Base-by-base conservation (phyloP, 1,140 invertebrate species). In the Euschistus heros region DNA sequence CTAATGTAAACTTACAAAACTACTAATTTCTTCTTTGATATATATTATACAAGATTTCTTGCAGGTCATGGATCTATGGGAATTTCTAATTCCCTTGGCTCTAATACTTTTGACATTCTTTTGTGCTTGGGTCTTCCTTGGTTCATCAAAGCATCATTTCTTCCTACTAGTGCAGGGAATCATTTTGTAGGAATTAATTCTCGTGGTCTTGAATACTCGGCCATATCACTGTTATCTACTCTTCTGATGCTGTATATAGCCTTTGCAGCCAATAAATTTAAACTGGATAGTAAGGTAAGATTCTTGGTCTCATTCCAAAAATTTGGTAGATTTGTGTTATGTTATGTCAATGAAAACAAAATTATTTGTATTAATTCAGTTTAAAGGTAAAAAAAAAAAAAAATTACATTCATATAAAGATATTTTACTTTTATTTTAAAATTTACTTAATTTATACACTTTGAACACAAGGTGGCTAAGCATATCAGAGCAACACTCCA, bases 41-140 rank as follows among this genome's bases (percentile, higher is more conserved):
- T n/a, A n/a, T n/a, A 37, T 37, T 37, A 10, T 37, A 10, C 7
- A 37, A 30, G 3, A 6, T 24, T 27, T 57, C 10, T 26, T 57
- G 63, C 72, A 91, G 89, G 88, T 67, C 86, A 90, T 71, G 88
- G 88, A 46, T 87, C 87, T n/a, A 92, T 92, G 89, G 89, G 89
- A 3, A 87, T 93, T 66, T 88, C 86, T 74, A 93, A 91, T 74
- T 89, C 89, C 0, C 89, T 93, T 71, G 89, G 89, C n/a, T 91
- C 89, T 1, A 93, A 92, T 71, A 92, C 89, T 4, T 92, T 92
- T 73, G 90, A 92, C 72, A 91, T 92, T 70, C 76, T 92, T 14
- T 75, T 92, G 4, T 92, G 90, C 70, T 76, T 92, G 63, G 89
- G 89, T n/a, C 76, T 92, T 15, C 90, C 89, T 2, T 92, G 90